phyloP scores from a whole-genome alignment of 2,888 invertebrate species.

The Mimas tiliae region DNA sequence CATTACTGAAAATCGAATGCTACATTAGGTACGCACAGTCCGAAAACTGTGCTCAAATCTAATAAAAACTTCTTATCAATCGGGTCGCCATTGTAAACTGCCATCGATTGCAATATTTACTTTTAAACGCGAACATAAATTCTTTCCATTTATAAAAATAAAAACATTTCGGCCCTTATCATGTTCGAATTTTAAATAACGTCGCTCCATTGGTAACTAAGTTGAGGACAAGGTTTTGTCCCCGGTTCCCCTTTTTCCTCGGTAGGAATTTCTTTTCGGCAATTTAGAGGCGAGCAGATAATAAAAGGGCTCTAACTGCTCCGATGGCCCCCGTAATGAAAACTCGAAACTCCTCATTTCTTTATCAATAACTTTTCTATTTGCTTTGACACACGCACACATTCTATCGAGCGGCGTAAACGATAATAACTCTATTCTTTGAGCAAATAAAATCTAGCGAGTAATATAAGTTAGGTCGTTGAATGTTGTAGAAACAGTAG shows the following conservation, averaged over 20 bases:
- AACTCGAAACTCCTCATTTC: constrained; percentile 78
- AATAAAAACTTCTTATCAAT: constrained; percentile 82
- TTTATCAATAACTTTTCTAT: constrained; percentile 75
- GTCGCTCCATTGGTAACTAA: constrained; percentile 78
- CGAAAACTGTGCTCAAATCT: constrained; percentile 70
- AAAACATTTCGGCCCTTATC: constrained; percentile 82
- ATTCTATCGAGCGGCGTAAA: constrained; percentile 42
- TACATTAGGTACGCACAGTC: constrained; percentile 79
- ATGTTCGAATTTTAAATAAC: constrained; percentile 84
- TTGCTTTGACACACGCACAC: constrained; percentile 53
- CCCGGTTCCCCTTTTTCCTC: constrained; percentile 75
- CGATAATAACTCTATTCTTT: constrained; percentile 49
- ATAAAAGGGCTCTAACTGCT: constrained; percentile 85
- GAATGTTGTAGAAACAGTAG: neutral
- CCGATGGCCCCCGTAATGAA: constrained; percentile 81
- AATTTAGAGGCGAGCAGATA: constrained; percentile 84
- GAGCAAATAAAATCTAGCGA: constrained; percentile 27
- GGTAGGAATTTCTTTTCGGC: constrained; percentile 81
- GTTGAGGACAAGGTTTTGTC: constrained; percentile 79
- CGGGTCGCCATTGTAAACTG: constrained; percentile 69
- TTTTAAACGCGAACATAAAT: constrained; percentile 78
- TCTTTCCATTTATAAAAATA: constrained; percentile 80
- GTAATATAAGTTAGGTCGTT: neutral
- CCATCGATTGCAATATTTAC: constrained; percentile 77
- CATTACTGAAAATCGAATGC: constrained; percentile 84